Conservation (phyloP, 2,797 vertebrate species). For the Spinibarbus caldwelli region DNA sequence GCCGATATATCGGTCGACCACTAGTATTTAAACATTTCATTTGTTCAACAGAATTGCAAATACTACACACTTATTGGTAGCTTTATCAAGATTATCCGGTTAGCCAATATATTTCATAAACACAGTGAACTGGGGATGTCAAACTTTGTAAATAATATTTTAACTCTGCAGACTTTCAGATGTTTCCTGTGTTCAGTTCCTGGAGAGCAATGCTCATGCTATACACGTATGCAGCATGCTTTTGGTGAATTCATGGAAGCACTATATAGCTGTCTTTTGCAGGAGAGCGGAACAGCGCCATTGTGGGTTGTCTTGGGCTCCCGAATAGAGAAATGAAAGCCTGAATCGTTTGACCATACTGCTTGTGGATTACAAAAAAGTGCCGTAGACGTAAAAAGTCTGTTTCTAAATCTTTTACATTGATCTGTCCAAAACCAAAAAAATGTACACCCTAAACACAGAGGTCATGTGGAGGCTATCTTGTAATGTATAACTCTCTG, state of each 20-base stretch:
- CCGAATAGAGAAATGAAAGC: slow-evolving; percentile 14
- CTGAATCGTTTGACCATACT: not conserved
- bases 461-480: slow-evolving; percentile 55
- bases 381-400: not conserved
- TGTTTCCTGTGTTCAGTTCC: not conserved
- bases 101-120: not conserved
- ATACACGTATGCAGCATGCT: not conserved
- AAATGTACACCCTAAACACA: slow-evolving; percentile 51
- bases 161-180: not conserved
- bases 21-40: not conserved
- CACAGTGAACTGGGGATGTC: not conserved
- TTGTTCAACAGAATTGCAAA: not conserved
- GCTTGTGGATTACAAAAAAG: not conserved
- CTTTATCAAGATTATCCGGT: not conserved
- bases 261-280: not conserved
- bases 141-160: not conserved
- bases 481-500: slow-evolving; percentile 32
- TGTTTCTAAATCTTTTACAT: not conserved
- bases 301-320: not conserved
- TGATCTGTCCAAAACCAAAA: slow-evolving; percentile 50
- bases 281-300: not conserved
- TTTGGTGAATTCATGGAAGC: not conserved
- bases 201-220: not conserved
- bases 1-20: too few relatives aligned
- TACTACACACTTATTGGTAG: not conserved